A percentile compares a stretch with the other conserved stretches of the same genome.
Conservation (phyloP, 2,113 vertebrate species). For the Alethe diademata region DNA sequence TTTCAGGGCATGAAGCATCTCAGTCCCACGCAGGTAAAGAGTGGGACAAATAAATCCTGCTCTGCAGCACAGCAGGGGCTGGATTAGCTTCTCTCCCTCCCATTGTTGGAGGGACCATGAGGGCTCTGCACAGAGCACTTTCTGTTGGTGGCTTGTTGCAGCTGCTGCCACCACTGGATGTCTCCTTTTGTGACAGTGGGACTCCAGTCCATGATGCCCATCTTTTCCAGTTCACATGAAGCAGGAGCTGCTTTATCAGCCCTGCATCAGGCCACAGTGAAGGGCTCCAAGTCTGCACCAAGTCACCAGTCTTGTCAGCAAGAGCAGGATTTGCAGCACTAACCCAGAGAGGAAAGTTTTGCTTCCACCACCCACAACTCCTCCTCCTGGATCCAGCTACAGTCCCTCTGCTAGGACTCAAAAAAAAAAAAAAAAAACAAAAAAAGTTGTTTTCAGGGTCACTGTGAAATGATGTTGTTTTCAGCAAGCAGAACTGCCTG, state of each 20-base stretch:
- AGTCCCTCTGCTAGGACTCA: background rate
- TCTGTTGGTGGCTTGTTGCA: background rate
- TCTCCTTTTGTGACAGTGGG: background rate
- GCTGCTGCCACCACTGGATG: background rate
- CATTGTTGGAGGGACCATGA: fast-evolving
- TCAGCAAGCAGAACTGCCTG: slow-evolving; percentile 12
- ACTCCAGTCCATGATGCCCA: background rate
- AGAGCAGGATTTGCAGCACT: background rate
- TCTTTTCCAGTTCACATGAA: fast-evolving
- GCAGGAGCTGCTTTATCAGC: background rate
- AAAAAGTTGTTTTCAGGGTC: slow-evolving; percentile 9
- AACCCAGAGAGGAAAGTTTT: background rate
- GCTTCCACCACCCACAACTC: background rate
- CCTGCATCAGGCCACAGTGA: background rate
- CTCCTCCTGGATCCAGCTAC: background rate
- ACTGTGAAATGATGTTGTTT: slow-evolving; percentile 16
- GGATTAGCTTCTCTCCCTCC: background rate
- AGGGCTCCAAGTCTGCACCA: background rate
- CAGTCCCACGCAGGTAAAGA: background rate
- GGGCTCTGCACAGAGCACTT: background rate
- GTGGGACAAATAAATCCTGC: background rate
- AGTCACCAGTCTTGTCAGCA: background rate
- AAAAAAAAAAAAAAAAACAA: background rate
- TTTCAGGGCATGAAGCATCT: background rate
- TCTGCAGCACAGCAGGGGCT: background rate